Percentiles rank a stretch among this genome's conserved stretches.
phyloP scores from a whole-genome alignment of 2,888 invertebrate species.

The Coleophora flavipennella region DNA sequence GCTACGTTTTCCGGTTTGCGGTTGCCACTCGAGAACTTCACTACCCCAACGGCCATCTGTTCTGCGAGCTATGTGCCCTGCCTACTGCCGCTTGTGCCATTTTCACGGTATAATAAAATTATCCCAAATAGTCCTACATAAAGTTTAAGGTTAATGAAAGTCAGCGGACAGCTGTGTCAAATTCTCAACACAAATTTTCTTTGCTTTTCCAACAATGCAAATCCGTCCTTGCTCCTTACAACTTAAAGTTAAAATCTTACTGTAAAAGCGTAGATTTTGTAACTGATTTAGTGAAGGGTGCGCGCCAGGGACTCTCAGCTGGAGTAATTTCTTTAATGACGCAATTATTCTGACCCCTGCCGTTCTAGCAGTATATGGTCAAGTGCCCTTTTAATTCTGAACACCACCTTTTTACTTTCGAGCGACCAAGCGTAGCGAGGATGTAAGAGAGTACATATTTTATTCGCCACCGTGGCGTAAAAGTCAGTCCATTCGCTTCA shows the following conservation, averaged over 20 bases:
- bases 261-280: constrained; percentile 21
- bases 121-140: not conserved
- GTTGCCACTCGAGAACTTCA: no score
- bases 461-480: no score
- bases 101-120: no score
- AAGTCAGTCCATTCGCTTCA: no score
- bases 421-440: no score
- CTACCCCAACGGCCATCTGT: no score
- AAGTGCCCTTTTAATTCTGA: constrained; percentile 17
- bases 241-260: constrained; percentile 1
- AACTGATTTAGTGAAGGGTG: constrained; percentile 38
- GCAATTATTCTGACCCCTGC: constrained; percentile 42
- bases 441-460: no score
- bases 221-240: constrained; percentile 22
- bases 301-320: constrained; percentile 23
- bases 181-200: constrained; percentile 33
- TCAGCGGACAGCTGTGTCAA: constrained; percentile 28
- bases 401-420: no score
- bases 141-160: constrained; percentile 24
- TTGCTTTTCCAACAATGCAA: constrained; percentile 4
- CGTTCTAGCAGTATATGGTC: constrained; percentile 40
- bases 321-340: constrained; percentile 48
- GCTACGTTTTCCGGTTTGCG: no score
- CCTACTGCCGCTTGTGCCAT: no score
- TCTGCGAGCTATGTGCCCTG: no score